These are phyloP conservation scores for Xanthostigma xanthostigma DNA, from an alignment of 2,888 invertebrate species.

Conservation along the genomic window DNA sequence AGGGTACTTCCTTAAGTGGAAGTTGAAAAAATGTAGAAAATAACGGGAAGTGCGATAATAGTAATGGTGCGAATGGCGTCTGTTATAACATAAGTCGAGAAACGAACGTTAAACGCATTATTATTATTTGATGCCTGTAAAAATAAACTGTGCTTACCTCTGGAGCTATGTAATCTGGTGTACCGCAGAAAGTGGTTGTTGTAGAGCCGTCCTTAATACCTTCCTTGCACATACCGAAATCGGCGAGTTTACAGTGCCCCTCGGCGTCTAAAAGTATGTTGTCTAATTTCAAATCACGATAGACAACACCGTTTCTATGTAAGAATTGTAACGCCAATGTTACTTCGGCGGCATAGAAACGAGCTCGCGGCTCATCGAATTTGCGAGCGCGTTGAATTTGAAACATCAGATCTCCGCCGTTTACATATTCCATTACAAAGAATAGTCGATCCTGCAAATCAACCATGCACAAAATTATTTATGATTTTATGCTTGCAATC, in stretches of 20 bases:
- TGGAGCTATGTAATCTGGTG: conserved; percentile 97
- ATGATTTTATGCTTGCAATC: not conserved
- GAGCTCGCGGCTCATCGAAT: conserved; percentile 90
- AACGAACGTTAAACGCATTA: not conserved
- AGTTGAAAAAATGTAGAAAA: too few relatives aligned
- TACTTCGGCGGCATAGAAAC: conserved; percentile 97
- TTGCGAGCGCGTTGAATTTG: conserved; percentile 97
- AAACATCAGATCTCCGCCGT: conserved; percentile 98
- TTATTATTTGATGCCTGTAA: conserved; percentile 1
- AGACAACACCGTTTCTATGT: conserved; percentile 92
- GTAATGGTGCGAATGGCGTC: too few relatives aligned
- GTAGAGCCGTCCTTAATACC: conserved; percentile 74
- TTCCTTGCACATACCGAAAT: conserved; percentile 99
- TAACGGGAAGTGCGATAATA: too few relatives aligned
- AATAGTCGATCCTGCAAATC: conserved; percentile 65
- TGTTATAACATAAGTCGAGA: not conserved
- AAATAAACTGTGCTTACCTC: conserved; percentile 42
- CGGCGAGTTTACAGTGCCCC: conserved; percentile 87
- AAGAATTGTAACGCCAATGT: conserved; percentile 94
- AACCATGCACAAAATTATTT: conserved; percentile 3
- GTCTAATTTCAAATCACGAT: conserved; percentile 96
- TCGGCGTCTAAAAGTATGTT: conserved; percentile 94
- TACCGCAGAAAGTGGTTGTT: conserved; percentile 98
- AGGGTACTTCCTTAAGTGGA: too few relatives aligned
- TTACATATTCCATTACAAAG: conserved; percentile 99